Percentiles rank a stretch among this genome's conserved stretches.
Evolutionary conservation across 2,888 invertebrate genomes (phyloP).

Genomic region (Megastigmus dorsalis): DNA sequence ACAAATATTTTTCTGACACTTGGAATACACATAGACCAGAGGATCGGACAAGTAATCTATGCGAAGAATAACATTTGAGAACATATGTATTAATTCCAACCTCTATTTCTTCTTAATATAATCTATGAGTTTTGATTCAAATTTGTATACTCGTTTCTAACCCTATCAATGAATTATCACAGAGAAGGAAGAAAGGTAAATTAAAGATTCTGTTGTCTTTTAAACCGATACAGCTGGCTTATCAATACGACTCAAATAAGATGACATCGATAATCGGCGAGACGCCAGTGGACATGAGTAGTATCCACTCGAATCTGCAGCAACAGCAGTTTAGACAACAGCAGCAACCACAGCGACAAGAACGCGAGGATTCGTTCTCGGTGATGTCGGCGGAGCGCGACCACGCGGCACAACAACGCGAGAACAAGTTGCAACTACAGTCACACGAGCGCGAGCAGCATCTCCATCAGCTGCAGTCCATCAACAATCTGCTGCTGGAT

Average conservation of each 20-base stretch:
- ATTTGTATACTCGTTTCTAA: too few relatives aligned
- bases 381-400: constrained; percentile 33
- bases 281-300: background rate
- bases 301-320: constrained; percentile 3
- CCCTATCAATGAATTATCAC: too few relatives aligned
- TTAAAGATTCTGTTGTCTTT: too few relatives aligned
- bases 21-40: too few relatives aligned
- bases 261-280: background rate
- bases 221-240: constrained; percentile 46
- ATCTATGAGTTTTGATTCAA: too few relatives aligned
- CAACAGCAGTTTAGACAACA: constrained; percentile 36
- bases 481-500: constrained; percentile 66
- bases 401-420: constrained; percentile 37
- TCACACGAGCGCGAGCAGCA: constrained; percentile 58
- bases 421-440: constrained; percentile 47
- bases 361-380: background rate
- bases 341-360: constrained; percentile 43
- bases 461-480: constrained; percentile 66
- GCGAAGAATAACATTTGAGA: too few relatives aligned
- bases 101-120: too few relatives aligned
- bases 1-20: too few relatives aligned
- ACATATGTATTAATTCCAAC: too few relatives aligned
- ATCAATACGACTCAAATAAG: constrained; percentile 46
- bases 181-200: too few relatives aligned
- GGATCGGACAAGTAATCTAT: too few relatives aligned